A percentile compares a stretch with the other conserved stretches of the same genome.
Conservation (phyloP, 2,797 vertebrate species). For the Sandelia bainsii region DNA sequence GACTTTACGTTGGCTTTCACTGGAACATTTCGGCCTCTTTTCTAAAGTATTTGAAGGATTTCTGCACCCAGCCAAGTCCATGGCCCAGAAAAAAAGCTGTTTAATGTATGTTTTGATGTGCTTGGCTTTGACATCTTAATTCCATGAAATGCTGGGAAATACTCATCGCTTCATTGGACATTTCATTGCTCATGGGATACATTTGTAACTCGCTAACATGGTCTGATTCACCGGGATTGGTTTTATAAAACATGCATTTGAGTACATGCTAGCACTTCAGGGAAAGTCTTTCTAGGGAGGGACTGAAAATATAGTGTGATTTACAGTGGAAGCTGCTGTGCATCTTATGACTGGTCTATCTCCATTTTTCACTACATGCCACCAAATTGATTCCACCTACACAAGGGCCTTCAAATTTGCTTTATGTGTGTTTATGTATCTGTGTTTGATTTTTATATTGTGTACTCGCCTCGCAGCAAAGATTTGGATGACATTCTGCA, state of each 20-base stretch:
- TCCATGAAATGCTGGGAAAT: conserved; percentile 12
- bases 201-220: conserved; percentile 32
- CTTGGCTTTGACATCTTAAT: conserved; percentile 41
- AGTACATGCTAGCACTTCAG: conserved; percentile 27
- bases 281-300: neutral
- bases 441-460: neutral
- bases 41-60: conserved; percentile 27
- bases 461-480: conserved; percentile 12
- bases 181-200: conserved; percentile 25
- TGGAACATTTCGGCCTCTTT: conserved; percentile 8
- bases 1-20: conserved; percentile 7
- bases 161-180: neutral
- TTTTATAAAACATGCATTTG: conserved; percentile 23
- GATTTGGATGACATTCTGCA: conserved; percentile 26
- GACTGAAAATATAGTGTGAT: conserved; percentile 2
- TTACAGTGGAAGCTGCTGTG: conserved; percentile 2
- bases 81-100: conserved; percentile 22
- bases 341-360: neutral
- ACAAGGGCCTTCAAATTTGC: neutral
- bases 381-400: neutral
- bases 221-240: conserved; percentile 23
- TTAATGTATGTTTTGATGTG: conserved; percentile 50
- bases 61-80: conserved; percentile 11
- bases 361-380: neutral
- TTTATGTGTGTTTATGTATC: neutral